phyloP scores from a whole-genome alignment of 2,113 vertebrate species.

The Nerophis lumbriciformis region DNA sequence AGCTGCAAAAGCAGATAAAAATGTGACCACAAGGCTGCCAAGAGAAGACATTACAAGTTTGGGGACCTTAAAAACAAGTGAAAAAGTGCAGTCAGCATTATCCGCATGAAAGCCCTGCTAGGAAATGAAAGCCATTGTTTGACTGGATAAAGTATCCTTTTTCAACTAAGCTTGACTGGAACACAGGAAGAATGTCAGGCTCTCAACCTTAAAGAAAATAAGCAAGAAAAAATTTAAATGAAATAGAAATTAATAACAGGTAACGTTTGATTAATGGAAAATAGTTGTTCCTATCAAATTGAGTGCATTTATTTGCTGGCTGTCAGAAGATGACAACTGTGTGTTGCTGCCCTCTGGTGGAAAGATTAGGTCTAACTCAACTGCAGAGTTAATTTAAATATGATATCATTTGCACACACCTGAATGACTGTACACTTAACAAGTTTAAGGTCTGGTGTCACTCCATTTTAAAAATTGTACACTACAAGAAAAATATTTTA shows the following conservation, averaged over 20 bases:
- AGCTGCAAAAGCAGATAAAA: constrained; percentile 73
- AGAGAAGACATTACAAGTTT: constrained; percentile 55
- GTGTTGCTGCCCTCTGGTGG: constrained; percentile 62
- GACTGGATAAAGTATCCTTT: constrained; percentile 1
- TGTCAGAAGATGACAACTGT: neutral
- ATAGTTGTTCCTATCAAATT: neutral
- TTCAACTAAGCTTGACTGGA: neutral
- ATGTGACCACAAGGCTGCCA: constrained; percentile 59
- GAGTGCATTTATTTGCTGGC: too few species aligned
- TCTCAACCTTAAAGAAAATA: too few species aligned
- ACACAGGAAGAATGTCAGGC: neutral
- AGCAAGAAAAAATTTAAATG: too few species aligned
- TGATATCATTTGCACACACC: too few species aligned
- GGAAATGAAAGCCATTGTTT: constrained; percentile 22
- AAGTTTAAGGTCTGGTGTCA: too few species aligned
- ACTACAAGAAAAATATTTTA: too few species aligned
- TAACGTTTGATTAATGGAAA: too few species aligned
- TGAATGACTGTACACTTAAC: too few species aligned
- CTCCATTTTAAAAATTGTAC: too few species aligned
- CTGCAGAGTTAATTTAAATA: neutral
- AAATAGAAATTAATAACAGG: too few species aligned
- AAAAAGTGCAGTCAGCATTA: constrained; percentile 33
- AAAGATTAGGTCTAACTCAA: constrained; percentile 3
- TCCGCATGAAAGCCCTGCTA: constrained; percentile 13
- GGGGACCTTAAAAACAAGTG: constrained; percentile 10